Base-by-base conservation (phyloP, 2,888 invertebrate species). In the Digitonthophagus gazella region DNA sequence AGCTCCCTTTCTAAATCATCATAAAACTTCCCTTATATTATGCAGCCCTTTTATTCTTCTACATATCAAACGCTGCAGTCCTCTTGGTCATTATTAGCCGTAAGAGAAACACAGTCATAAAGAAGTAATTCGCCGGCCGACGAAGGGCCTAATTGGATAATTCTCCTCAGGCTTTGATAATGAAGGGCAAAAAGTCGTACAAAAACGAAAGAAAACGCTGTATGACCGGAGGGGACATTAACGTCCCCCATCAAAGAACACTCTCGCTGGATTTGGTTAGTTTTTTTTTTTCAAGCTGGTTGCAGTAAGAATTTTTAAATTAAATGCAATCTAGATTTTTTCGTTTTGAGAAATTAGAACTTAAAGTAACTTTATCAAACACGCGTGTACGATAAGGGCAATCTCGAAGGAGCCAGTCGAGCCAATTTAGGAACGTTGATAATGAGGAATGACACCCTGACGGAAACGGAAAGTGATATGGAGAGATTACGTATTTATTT, bases 381-480 rank as follows among this genome's bases (percentile, higher is more conserved):
- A 19, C 18, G 61, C 18, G 19, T 69, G 15, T 57, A 18, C 61
- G 72, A 72, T 72, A 73, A 69, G 19, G 18, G 14, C 69, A 72
- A 73, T 73, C 72, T 69, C 44, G 65, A 75, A 74, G 75, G 74
- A 74, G 71, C 71, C 71, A 71, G 72, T 71, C 72, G 71, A 63
- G 64, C 67, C 56, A 64, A 63, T 70, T 71, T 72, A 68, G 66
- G 69, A 72, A 70, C 68, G 67, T 44, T 69, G 66, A 56, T 63
- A 54, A 74, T 72, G 75, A 77, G 76, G 71, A 74, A 72, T 72
- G 76, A 74, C 75, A 75, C 73, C 72, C 61, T 64, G 74, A 73
- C 74, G 78, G 78, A 78, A 78, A 74, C 77, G 77, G 78, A 77
- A 76, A 74, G 70, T 73, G 74, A 72, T 73, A 71, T 19, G 61